Evolutionary conservation across 1,140 invertebrate species (phyloP).

Genomic region (Camponotus pennsylvanicus): DNA sequence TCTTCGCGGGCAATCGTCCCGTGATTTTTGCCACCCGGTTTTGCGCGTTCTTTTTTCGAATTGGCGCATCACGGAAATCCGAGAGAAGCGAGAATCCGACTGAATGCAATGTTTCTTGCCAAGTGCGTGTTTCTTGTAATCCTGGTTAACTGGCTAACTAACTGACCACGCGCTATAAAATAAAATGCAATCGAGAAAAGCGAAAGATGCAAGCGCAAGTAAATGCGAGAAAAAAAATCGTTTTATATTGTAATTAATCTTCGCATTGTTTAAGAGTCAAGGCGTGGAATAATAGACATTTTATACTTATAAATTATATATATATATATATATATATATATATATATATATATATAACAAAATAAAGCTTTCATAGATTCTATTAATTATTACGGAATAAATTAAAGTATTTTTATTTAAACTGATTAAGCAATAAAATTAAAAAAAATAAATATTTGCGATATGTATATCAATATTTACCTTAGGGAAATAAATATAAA

Average conservation of each 20-base stretch:
- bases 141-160: constrained; percentile 20
- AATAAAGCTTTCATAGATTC: not conserved
- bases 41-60: constrained; percentile 42
- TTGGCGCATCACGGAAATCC: constrained; percentile 14
- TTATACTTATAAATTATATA: not conserved
- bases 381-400: not conserved
- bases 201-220: not conserved
- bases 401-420: not conserved
- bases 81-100: constrained; percentile 17
- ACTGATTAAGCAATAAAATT: not conserved
- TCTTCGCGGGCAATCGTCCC: constrained; percentile 35
- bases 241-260: not conserved
- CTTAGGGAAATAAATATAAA: not conserved
- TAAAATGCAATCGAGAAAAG: not conserved
- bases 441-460: not conserved
- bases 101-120: not conserved
- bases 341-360: not conserved
- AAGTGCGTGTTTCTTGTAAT: constrained; percentile 13
- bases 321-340: no score
- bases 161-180: constrained; percentile 3
- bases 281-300: not conserved
- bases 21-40: constrained; percentile 45
- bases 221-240: not conserved
- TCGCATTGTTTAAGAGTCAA: not conserved
- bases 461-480: not conserved